Evolutionary conservation across 1,140 invertebrate species (phyloP).

Genomic region (Nasonia vitripennis): DNA sequence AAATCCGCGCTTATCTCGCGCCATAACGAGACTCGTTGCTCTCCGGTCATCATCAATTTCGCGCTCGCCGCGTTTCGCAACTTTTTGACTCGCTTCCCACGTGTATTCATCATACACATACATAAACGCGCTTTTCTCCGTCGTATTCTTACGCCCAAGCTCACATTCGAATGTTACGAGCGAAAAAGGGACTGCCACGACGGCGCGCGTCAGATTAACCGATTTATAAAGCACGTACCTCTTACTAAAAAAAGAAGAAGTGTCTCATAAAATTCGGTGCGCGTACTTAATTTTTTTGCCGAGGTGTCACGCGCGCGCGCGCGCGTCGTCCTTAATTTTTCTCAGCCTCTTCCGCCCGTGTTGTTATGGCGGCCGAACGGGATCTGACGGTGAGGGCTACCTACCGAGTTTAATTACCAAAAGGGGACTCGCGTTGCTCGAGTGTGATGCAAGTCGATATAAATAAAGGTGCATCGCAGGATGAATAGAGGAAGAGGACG

Average conservation of each 20-base stretch:
- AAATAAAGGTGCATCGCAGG: background rate
- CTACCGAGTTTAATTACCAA: background rate
- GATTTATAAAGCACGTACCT: constrained; percentile 32
- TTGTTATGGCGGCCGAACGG: background rate
- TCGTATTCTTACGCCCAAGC: too few relatives aligned
- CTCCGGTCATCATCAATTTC: too few relatives aligned
- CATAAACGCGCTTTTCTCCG: too few relatives aligned
- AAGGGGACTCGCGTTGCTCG: background rate
- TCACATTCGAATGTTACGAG: too few relatives aligned
- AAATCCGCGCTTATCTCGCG: too few relatives aligned
- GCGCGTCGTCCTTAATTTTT: background rate
- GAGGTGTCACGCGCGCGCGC: too few relatives aligned
- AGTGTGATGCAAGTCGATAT: background rate
- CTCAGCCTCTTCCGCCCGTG: background rate
- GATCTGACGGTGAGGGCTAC: background rate
- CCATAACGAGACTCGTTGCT: too few relatives aligned
- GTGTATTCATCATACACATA: too few relatives aligned
- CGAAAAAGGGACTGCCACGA: too few relatives aligned
- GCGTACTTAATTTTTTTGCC: constrained; percentile 24
- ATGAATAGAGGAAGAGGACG: background rate
- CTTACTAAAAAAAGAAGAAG: constrained; percentile 1
- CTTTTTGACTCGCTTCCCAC: too few relatives aligned
- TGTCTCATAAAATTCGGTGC: constrained; percentile 15
- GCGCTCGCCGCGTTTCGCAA: too few relatives aligned
- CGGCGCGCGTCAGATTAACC: background rate